phyloP scores from a whole-genome alignment of 64 coral and sea anemone species.

The Dendrophyllia cribrosa region DNA sequence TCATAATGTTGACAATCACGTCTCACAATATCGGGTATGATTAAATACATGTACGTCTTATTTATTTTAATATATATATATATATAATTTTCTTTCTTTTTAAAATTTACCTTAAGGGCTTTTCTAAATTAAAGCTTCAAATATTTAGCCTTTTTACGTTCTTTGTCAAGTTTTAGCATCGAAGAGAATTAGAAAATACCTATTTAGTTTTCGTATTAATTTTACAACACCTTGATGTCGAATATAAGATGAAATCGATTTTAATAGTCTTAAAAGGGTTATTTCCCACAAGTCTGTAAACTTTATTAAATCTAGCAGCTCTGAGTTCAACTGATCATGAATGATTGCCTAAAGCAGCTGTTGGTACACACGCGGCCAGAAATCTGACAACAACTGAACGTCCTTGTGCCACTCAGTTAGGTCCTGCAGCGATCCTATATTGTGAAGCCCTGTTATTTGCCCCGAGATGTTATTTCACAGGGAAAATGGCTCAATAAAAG shows the following conservation, averaged over 20 bases:
- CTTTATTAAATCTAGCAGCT: not conserved
- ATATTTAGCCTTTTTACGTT: not conserved
- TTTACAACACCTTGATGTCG: not conserved
- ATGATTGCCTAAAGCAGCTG: not conserved
- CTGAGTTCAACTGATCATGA: not conserved
- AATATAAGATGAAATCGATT: not conserved
- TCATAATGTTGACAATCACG: not conserved
- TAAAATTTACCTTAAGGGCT: too few relatives aligned
- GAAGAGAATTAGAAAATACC: not conserved
- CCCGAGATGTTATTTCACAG: too few relatives aligned
- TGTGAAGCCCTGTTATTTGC: too few relatives aligned
- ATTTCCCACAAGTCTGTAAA: not conserved
- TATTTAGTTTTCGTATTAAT: not conserved
- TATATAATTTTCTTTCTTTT: too few relatives aligned
- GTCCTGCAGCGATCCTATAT: too few relatives aligned
- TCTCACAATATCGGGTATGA: not conserved
- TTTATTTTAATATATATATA: not conserved
- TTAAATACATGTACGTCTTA: not conserved
- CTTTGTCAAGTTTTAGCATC: not conserved
- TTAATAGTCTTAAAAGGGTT: not conserved
- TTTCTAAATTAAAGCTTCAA: not conserved
- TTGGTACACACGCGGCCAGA: not conserved
- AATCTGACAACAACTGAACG: not conserved
- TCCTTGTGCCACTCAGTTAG: not conserved
- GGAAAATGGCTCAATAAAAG: too few relatives aligned